Percentiles rank a stretch among this genome's conserved stretches.
Evolutionary conservation across 2,888 invertebrate genomes (phyloP).

Genomic region (Labia minor): DNA sequence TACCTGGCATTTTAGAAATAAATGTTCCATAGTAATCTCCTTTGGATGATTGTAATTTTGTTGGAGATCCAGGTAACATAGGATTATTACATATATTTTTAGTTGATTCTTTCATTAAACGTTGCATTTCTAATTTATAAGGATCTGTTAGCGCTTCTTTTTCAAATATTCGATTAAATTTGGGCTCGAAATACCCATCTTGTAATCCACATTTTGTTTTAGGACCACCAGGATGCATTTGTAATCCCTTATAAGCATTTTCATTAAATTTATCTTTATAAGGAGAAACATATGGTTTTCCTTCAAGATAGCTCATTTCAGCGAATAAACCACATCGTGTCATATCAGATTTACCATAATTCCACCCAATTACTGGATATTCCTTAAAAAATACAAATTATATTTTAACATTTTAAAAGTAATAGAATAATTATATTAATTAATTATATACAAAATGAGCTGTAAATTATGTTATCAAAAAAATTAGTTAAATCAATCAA

Average conservation of each 20-base stretch:
- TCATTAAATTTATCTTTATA: constrained; percentile 27
- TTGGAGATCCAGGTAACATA: constrained; percentile 33
- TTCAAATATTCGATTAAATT: constrained; percentile 37
- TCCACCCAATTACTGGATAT: constrained; percentile 24
- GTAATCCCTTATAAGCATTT: constrained; percentile 29
- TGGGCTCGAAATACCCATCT: constrained; percentile 39
- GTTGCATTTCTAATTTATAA: constrained; percentile 3
- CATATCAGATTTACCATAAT: constrained; percentile 35
- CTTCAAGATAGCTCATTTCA: constrained; percentile 38
- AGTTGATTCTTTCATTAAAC: constrained; percentile 16
- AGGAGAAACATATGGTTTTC: constrained; percentile 26
- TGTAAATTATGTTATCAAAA: no score
- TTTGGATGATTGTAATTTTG: constrained; percentile 40
- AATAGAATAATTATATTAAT: background rate
- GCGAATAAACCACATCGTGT: constrained; percentile 38
- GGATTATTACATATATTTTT: constrained; percentile 25
- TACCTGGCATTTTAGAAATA: constrained; percentile 28
- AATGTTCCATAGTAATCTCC: constrained; percentile 45
- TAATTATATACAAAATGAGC: no score
- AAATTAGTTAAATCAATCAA: no score
- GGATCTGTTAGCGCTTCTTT: constrained; percentile 34
- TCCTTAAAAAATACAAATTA: background rate
- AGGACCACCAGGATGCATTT: constrained; percentile 33
- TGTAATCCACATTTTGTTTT: constrained; percentile 36
- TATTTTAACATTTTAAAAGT: no score